These are phyloP conservation scores for Microcebus ravelobensis DNA, from an alignment of 2,113 vertebrate species.

Conservation along the genomic window DNA sequence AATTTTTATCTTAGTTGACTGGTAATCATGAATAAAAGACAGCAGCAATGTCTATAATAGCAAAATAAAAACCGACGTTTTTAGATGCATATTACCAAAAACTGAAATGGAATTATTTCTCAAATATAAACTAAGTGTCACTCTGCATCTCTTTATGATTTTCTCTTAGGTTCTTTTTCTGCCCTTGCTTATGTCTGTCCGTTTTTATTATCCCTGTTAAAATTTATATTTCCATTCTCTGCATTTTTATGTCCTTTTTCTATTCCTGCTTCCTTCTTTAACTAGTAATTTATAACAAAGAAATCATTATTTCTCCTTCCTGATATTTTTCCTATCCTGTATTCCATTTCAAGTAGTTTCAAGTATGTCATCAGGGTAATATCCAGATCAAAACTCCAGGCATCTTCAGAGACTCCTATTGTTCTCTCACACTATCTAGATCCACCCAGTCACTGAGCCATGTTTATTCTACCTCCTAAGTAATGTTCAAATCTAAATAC, in stretches of 20 bases:
- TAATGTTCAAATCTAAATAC: neutral
- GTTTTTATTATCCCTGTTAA: neutral
- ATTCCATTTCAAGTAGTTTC: neutral
- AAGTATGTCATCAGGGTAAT: neutral
- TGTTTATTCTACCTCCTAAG: neutral
- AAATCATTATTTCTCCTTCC: neutral
- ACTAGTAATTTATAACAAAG: neutral
- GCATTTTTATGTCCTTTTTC: slow-evolving; percentile 5
- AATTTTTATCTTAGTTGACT: neutral
- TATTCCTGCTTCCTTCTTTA: neutral
- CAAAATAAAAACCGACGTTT: neutral
- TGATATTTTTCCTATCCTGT: neutral
- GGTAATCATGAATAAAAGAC: slow-evolving; percentile 20
- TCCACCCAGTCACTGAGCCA: neutral
- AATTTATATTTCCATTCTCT: neutral
- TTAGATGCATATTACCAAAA: neutral
- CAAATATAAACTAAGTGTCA: neutral
- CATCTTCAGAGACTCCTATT: neutral
- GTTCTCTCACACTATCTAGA: neutral
- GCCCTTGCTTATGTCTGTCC: neutral
- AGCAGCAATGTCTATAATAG: neutral
- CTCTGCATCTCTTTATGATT: neutral
- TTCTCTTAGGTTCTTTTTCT: slow-evolving; percentile 3
- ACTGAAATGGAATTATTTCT: neutral
- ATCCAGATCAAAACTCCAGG: neutral